These are phyloP conservation scores for Rhinophrynus dorsalis DNA, from an alignment of 2,797 vertebrate genomes.

Conservation along the genomic window DNA sequence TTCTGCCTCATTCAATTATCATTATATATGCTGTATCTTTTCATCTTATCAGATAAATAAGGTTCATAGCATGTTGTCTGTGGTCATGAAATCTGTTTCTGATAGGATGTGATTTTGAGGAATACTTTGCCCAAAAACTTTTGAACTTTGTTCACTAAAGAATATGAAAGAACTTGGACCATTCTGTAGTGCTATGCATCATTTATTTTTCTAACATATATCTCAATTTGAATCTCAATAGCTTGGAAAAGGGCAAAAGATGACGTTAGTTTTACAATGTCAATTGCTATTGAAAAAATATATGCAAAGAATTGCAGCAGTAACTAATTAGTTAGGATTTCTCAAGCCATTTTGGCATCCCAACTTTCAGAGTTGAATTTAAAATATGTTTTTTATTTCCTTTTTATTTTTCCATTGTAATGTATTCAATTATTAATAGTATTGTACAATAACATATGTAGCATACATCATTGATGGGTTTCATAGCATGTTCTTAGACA, in stretches of 20 bases:
- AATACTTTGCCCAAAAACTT: constrained; percentile 53
- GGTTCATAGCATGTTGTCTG: constrained; percentile 25
- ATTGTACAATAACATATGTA: background rate
- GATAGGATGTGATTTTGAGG: constrained; percentile 44
- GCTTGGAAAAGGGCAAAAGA: constrained; percentile 59
- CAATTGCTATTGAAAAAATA: constrained; percentile 27
- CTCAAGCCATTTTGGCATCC: background rate
- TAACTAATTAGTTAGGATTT: constrained; percentile 3
- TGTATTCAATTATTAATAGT: background rate
- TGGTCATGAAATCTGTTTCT: constrained; percentile 51
- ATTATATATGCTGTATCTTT: constrained; percentile 52
- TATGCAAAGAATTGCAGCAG: constrained; percentile 9
- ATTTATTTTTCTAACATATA: constrained; percentile 66
- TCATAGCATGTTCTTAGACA: background rate
- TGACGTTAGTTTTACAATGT: constrained; percentile 32
- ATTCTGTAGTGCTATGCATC: constrained; percentile 59
- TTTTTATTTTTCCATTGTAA: background rate
- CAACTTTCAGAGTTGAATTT: background rate
- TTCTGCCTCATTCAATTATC: constrained; percentile 51
- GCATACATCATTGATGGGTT: background rate
- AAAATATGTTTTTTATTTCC: background rate
- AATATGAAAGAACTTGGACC: constrained; percentile 55
- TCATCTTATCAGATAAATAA: constrained; percentile 57
- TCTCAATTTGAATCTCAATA: constrained; percentile 59
- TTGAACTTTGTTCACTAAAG: constrained; percentile 53